Conservation (phyloP, 2,797 vertebrate genomes). For the Alosa sapidissima region DNA sequence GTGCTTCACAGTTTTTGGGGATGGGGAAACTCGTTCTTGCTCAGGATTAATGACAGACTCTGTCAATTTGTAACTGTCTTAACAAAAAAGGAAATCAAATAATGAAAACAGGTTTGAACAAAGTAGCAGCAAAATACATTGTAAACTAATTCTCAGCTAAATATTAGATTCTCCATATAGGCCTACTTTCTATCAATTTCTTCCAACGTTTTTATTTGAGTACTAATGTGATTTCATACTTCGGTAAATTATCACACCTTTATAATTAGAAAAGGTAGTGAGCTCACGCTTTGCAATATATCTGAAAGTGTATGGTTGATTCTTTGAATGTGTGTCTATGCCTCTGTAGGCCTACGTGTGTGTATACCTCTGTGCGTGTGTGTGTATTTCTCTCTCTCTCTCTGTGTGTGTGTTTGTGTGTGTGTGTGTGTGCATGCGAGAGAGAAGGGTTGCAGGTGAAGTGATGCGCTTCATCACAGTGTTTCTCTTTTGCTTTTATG, state of each 20-base stretch:
- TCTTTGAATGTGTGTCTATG: not conserved
- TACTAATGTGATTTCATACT: conserved; percentile 31
- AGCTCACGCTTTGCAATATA: conserved; percentile 5
- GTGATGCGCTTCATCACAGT: conserved; percentile 54
- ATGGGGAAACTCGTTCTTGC: not conserved
- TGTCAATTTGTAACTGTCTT: not conserved
- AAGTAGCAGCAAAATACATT: not conserved
- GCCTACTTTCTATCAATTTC: conserved; percentile 1
- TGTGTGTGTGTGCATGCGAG: conserved; percentile 33
- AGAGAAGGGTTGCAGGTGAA: conserved; percentile 32
- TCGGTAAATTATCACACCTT: conserved; percentile 66
- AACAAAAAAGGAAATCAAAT: conserved; percentile 14
- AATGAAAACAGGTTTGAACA: not conserved
- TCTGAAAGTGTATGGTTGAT: conserved; percentile 19
- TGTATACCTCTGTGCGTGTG: conserved; percentile 53
- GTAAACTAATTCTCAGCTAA: conserved; percentile 15
- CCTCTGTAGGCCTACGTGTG: conserved; percentile 45
- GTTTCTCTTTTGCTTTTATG: conserved; percentile 60
- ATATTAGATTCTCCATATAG: not conserved
- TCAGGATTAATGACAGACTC: not conserved
- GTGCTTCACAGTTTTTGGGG: not conserved
- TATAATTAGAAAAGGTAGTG: conserved; percentile 74
- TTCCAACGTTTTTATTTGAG: not conserved
- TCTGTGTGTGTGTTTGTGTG: conserved; percentile 43
- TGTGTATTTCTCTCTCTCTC: not conserved